phyloP scores from a whole-genome alignment of 2,113 vertebrate genomes.

The Otus sunia region DNA sequence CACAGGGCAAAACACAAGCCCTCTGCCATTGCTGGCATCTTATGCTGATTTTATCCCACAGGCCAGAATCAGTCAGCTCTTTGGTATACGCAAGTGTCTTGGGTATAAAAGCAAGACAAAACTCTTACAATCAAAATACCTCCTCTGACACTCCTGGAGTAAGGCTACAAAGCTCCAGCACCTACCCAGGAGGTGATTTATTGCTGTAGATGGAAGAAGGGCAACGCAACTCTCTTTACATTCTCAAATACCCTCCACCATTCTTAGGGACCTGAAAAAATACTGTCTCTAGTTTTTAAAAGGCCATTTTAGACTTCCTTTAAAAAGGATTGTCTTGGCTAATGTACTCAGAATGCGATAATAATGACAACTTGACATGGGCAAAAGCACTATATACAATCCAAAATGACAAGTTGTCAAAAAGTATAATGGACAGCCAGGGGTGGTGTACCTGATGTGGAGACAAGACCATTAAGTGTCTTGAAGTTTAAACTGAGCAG shows the following conservation, averaged over 20 bases:
- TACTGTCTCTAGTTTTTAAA: neutral
- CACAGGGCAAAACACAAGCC: neutral
- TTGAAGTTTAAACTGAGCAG: neutral
- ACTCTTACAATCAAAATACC: neutral
- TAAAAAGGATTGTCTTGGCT: neutral
- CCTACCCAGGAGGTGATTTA: neutral
- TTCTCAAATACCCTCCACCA: neutral
- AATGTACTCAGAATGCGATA: neutral
- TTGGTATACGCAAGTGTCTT: neutral
- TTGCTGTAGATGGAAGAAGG: neutral
- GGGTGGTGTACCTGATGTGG: neutral
- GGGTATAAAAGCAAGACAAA: neutral
- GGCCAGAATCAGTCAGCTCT: neutral
- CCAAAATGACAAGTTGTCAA: conserved; percentile 13
- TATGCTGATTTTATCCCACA: neutral
- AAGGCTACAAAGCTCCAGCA: neutral
- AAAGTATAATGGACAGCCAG: conserved; percentile 14
- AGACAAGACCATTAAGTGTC: neutral
- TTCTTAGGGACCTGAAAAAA: neutral
- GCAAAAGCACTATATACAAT: neutral
- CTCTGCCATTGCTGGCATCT: neutral
- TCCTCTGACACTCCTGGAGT: neutral
- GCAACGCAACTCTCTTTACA: neutral
- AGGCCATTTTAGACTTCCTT: neutral
- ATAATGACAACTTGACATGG: neutral